phyloP scores from a whole-genome alignment of 2,888 invertebrate genomes.

The Drosophila melanosoma region DNA sequence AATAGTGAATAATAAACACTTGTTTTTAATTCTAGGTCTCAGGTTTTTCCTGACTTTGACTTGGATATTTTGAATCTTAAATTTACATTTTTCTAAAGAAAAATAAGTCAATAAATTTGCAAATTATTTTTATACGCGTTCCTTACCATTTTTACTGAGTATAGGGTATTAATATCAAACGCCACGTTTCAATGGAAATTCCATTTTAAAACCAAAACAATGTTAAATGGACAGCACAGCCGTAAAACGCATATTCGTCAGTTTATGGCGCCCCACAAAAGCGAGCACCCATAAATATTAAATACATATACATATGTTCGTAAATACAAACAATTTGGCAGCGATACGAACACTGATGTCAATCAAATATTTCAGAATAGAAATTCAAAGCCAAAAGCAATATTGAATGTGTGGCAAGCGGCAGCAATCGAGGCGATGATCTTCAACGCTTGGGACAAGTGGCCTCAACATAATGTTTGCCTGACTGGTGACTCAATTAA shows the following conservation, averaged over 20 bases:
- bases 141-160: background rate
- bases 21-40: background rate
- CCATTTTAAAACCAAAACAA: slow-evolving; percentile 28
- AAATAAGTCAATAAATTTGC: background rate
- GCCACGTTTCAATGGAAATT: slow-evolving; percentile 58
- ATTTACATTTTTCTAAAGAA: background rate
- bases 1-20: slow-evolving; percentile 3
- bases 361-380: slow-evolving; percentile 48
- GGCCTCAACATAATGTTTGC: slow-evolving; percentile 45
- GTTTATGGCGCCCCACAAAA: slow-evolving; percentile 52
- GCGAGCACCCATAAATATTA: slow-evolving; percentile 49
- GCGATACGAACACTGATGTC: slow-evolving; percentile 39
- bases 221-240: slow-evolving; percentile 7
- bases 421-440: slow-evolving; percentile 47
- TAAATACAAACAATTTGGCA: slow-evolving; percentile 44
- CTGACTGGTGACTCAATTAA: slow-evolving; percentile 57
- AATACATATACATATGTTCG: slow-evolving; percentile 9
- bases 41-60: background rate
- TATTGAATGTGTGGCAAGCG: slow-evolving; percentile 16
- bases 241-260: slow-evolving; percentile 28
- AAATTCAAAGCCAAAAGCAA: slow-evolving; percentile 49
- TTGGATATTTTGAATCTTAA: background rate
- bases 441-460: slow-evolving; percentile 36
- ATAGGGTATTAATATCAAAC: slow-evolving; percentile 23
- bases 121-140: background rate